A percentile compares a stretch with the other conserved stretches of the same genome.
Conservation (phyloP, 2,888 invertebrate species). For the Phyllotreta cruciferae region DNA sequence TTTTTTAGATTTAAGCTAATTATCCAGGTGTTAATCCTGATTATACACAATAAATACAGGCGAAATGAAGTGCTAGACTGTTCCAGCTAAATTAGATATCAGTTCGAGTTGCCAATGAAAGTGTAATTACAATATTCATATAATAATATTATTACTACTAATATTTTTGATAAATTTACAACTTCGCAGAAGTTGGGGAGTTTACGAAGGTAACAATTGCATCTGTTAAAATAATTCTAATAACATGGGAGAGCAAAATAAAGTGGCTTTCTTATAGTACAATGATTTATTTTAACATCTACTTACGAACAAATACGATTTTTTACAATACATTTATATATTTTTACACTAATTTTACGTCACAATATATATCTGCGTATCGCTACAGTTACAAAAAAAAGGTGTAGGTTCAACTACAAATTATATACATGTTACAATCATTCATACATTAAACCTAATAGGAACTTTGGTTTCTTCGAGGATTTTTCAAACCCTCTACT, state of each 20-base stretch:
- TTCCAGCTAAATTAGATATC: too few species aligned
- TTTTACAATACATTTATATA: constrained; percentile 53
- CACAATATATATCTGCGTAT: constrained; percentile 46
- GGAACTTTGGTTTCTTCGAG: constrained; percentile 70
- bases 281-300: constrained; percentile 58
- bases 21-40: too few species aligned
- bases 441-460: constrained; percentile 51
- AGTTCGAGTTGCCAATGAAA: too few species aligned
- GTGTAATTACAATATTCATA: too few species aligned
- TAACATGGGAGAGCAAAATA: too few species aligned
- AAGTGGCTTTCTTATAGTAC: constrained; percentile 43
- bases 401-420: constrained; percentile 28
- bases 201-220: too few species aligned
- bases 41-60: too few species aligned
- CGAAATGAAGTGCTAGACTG: too few species aligned
- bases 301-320: constrained; percentile 60
- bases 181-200: too few species aligned
- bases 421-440: constrained; percentile 38
- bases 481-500: constrained; percentile 57
- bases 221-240: neutral
- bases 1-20: too few species aligned
- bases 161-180: too few species aligned
- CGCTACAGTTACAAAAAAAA: constrained; percentile 32
- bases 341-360: constrained; percentile 44
- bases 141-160: too few species aligned